These are phyloP conservation scores for Seriola aureovittata DNA, from an alignment of 2,113 vertebrate species.

Conservation along the genomic window DNA sequence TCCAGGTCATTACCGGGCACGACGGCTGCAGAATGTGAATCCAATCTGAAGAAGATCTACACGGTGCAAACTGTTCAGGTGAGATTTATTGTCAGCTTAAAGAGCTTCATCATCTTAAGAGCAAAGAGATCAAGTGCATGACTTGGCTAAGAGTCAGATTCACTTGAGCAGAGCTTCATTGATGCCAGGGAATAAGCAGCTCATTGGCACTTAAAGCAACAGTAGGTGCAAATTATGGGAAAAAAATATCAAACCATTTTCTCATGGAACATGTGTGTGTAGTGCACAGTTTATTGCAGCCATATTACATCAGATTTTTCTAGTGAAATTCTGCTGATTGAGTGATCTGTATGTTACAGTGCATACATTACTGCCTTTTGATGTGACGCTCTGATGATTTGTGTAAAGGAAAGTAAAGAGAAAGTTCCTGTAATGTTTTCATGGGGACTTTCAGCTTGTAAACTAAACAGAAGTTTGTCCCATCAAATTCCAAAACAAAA, in stretches of 20 bases:
- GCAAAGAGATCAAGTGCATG: conserved; percentile 22
- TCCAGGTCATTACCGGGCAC: conserved; percentile 93
- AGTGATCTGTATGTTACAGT: not conserved
- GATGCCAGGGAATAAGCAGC: conserved; percentile 3
- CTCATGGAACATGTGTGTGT: not conserved
- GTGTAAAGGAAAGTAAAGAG: not conserved
- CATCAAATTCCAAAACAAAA: not conserved
- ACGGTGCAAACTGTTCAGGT: conserved; percentile 95
- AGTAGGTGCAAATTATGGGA: not conserved
- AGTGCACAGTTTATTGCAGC: not conserved
- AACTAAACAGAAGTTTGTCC: not conserved
- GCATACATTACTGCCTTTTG: not conserved
- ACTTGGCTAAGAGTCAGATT: conserved; percentile 22
- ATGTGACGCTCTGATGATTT: not conserved
- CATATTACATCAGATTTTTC: not conserved
- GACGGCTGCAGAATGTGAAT: conserved; percentile 94
- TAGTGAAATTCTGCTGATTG: not conserved
- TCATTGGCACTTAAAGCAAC: not conserved
- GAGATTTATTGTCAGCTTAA: conserved; percentile 33
- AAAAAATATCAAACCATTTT: not conserved
- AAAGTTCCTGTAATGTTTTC: not conserved
- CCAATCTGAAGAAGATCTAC: conserved; percentile 96
- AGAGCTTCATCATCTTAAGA: conserved; percentile 8
- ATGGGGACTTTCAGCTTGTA: not conserved
- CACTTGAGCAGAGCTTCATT: not conserved